Percentiles rank a stretch among this genome's conserved stretches.
These are phyloP conservation scores for Chaetogeoica ovagalla DNA, from an alignment of 2,888 invertebrate genomes.

Conservation along the genomic window DNA sequence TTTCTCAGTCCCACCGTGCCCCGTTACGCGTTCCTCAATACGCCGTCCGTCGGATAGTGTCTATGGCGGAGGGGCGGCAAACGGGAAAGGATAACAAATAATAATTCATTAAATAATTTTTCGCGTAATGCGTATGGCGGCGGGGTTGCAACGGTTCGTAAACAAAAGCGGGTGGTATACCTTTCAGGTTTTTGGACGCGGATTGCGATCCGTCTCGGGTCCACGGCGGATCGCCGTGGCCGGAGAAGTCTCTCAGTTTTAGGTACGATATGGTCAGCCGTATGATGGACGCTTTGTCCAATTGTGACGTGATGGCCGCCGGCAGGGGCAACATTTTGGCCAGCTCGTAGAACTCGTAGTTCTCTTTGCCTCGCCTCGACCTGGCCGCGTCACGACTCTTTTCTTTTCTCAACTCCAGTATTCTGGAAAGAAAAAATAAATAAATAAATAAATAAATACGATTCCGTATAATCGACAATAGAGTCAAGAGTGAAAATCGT, in stretches of 20 bases:
- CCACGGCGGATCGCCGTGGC: conserved; percentile 96
- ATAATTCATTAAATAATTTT: no score
- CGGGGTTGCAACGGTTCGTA: no score
- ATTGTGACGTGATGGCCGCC: conserved; percentile 88
- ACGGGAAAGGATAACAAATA: no score
- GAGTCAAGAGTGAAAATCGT: no score
- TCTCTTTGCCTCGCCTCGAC: conserved; percentile 89
- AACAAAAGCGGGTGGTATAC: conserved; percentile 64
- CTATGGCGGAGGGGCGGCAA: no score
- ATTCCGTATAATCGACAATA: conserved; percentile 29
- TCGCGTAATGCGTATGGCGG: no score
- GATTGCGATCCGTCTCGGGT: conserved; percentile 72
- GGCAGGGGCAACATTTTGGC: conserved; percentile 91
- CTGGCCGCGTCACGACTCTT: conserved; percentile 91
- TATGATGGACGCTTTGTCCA: conserved; percentile 95
- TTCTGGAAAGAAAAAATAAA: conserved; percentile 69
- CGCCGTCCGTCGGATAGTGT: no score
- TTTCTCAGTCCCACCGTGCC: no score
- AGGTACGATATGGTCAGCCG: conserved; percentile 94
- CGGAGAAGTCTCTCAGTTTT: conserved; percentile 90
- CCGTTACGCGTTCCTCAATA: no score
- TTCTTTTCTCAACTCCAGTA: conserved; percentile 89
- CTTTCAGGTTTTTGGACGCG: conserved; percentile 63
- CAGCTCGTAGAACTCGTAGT: conserved; percentile 94
- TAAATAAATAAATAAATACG: conserved; percentile 17